Base-by-base conservation (phyloP, 2,888 invertebrate species). In the Thera obeliscata region DNA sequence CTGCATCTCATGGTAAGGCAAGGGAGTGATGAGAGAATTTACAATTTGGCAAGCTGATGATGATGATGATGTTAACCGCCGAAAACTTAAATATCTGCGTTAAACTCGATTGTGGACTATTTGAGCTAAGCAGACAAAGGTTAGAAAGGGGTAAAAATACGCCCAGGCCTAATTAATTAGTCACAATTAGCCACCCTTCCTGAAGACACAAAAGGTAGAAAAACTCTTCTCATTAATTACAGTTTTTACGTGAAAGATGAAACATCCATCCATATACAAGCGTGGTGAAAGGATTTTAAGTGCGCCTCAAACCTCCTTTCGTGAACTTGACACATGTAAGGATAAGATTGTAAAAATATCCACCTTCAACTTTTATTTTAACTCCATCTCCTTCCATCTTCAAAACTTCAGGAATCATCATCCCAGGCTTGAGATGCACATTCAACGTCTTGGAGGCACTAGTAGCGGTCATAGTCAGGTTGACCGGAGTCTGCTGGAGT, bases 131-230 rank as follows among this genome's bases (percentile, higher is more conserved):
- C 77, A 88, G 88, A 88, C 62, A 70, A 67, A 79, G 84, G 82
- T 84, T 83, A 60, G 82, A 85, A 86, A 85, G 85, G 87, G 87
- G 88, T 86, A 88, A 88, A 91, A 90, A 89, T 87, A 90, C 88
- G 80, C 84, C 86, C 86, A 78, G 82, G 84, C 83, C 86, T 90
- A 91, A 92, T 92, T 91, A 92, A 91, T 91, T 91, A 90, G 87
- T 86, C 88, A 91, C 91, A 91, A 92, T 92, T 92, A 92, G 90
- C 90, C 83, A 83, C 87, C 91, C 90, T 89, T 88, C 87, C 87
- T 79, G 80, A 78, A 77, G 82, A 83, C 88, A 91, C 91, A 91
- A 91, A 91, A 91, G 92, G 91, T 90, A 86, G 89, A 91, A 91
- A 91, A 92, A 91, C 88, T 91, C 89, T 80, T 78, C 86, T 87